Conservation (phyloP, 1,140 invertebrate species). For the Bombus confusus region DNA sequence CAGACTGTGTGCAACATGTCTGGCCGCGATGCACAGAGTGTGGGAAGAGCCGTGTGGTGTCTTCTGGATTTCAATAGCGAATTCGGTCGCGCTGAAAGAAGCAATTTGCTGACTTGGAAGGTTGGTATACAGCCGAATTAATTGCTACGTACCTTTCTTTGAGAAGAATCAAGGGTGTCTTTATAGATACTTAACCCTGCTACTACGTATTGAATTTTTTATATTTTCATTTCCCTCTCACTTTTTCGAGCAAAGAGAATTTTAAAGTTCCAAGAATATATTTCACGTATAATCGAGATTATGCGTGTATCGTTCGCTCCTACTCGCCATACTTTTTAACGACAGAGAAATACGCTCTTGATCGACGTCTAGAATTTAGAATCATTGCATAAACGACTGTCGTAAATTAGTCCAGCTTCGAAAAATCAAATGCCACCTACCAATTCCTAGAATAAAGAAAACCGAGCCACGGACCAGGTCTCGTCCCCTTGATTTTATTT, state of each 20-base stretch:
- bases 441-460: not conserved
- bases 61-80: not conserved
- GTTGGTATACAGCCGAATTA: not conserved
- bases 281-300: not conserved
- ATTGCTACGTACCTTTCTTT: not conserved
- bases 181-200: not conserved
- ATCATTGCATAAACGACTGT: not conserved
- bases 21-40: too few relatives aligned
- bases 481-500: slow-evolving; percentile 14
- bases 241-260: not conserved
- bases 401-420: not conserved
- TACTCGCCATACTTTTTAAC: too few relatives aligned
- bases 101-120: not conserved
- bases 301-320: too few relatives aligned
- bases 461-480: not conserved
- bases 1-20: too few relatives aligned
- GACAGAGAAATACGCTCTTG: too few relatives aligned
- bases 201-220: not conserved
- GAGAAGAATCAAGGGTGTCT: not conserved
- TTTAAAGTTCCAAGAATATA: not conserved
- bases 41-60: not conserved
- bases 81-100: not conserved
- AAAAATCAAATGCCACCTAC: not conserved
- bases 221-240: not conserved
- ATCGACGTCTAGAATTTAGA: too few relatives aligned